These are phyloP conservation scores for Petromus typicus DNA, from an alignment of 2,113 vertebrate species.

Conservation along the genomic window DNA sequence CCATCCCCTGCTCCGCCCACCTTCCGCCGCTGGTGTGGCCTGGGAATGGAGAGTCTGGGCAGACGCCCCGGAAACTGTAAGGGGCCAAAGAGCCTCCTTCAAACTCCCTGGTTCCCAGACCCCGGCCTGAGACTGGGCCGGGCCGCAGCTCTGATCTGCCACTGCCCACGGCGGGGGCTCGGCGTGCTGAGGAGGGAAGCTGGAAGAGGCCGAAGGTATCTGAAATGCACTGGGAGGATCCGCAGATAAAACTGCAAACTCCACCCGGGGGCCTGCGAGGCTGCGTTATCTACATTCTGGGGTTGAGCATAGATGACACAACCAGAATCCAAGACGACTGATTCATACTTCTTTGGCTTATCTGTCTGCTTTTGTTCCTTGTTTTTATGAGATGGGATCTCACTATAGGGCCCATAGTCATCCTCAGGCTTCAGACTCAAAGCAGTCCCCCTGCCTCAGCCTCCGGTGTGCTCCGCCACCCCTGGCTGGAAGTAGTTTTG, in stretches of 20 bases:
- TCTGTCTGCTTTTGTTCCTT: background rate
- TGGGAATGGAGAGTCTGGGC: background rate
- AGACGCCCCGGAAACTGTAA: background rate
- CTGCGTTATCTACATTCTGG: background rate
- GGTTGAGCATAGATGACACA: background rate
- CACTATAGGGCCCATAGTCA: background rate
- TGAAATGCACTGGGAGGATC: background rate
- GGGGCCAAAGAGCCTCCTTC: background rate
- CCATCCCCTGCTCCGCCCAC: background rate
- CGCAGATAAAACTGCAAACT: constrained; percentile 2
- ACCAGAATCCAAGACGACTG: background rate
- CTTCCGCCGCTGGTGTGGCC: background rate
- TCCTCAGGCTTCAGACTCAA: too few species aligned
- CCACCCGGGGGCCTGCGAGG: background rate
- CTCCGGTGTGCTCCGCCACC: background rate
- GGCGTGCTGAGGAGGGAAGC: background rate
- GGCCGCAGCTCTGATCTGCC: background rate
- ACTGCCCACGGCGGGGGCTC: background rate
- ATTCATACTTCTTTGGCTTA: background rate
- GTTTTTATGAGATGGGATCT: background rate
- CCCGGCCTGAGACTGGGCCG: background rate
- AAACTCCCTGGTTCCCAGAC: background rate
- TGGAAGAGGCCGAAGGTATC: background rate
- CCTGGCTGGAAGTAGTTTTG: background rate
- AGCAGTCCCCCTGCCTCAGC: background rate